Evolutionary conservation across 1,140 invertebrate species (phyloP), one percentile per base, ranked within the genome.

Genomic region (Thalassaphorura encarpata): DNA sequence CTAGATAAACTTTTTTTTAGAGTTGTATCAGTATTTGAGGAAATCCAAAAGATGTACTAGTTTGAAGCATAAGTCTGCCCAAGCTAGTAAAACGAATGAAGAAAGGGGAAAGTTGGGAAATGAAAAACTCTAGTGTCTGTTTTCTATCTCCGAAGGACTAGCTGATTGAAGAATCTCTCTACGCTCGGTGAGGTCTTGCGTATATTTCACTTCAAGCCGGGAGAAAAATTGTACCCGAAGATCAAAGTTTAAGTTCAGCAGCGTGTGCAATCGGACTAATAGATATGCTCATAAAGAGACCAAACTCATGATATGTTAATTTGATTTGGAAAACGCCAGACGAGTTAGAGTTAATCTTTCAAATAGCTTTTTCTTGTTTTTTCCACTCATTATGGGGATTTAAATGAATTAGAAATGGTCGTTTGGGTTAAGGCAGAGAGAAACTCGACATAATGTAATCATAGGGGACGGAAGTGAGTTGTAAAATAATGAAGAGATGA

Each of bases 331-430:
- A 3, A 26, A 21, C 33, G 16, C 3, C 3, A 41, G 26, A 23
- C 42, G 6, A 16, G 15, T 23, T 18, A 15, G 15, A 19, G 6
- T 27, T 46, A 51, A 57, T 57, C 16, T 49, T 28, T 33, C n/a
- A 52, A 46, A 57, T 43, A 46, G 36, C 8, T n/a, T 57, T 57
- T 52, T 27, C 56, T 11, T 57, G 56, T 57, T 56, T 60, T 28
- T 19, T 29, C 8, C 28, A 31, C 19, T 53, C 16, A 15, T 43
- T 41, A n/a, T 24, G 48, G 33, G n/a, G 3, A 27, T 21, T n/a
- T n/a, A n/a, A n/a, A n/a, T n/a, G n/a, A n/a, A n/a, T n/a, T n/a
- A n/a, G n/a, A n/a, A n/a, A n/a, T n/a, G n/a, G n/a, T n/a, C n/a
- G n/a, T n/a, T n/a, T 18, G 28, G 11, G 4, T 36, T 6, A 31